Percentiles rank a stretch among this genome's conserved stretches.
Conservation (phyloP, 1,140 invertebrate genomes). For the Cydia splendana region DNA sequence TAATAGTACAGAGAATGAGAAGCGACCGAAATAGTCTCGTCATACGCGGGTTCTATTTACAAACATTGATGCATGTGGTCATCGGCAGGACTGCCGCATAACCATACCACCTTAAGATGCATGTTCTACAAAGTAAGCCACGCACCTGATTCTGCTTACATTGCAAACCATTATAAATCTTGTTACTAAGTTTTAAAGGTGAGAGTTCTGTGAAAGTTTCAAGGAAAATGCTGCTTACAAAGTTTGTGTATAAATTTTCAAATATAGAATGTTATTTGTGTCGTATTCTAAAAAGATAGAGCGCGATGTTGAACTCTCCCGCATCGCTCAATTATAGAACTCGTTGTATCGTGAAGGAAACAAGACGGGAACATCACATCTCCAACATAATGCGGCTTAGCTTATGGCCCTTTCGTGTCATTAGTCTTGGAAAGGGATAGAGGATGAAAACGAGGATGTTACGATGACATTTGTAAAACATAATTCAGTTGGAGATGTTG, state of each 20-base stretch:
- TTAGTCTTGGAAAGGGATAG: slow-evolving; percentile 41
- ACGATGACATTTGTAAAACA: slow-evolving; percentile 58
- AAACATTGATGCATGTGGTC: slow-evolving; percentile 79
- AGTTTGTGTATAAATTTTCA: slow-evolving; percentile 75
- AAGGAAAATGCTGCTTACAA: slow-evolving; percentile 55
- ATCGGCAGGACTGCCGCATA: slow-evolving; percentile 71
- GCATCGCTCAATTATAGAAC: slow-evolving; percentile 78
- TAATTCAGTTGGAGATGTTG: slow-evolving; percentile 37
- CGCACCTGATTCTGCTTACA: slow-evolving; percentile 50
- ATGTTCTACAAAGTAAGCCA: slow-evolving; percentile 61
- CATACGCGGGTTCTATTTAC: slow-evolving; percentile 74
- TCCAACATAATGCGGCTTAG: slow-evolving; percentile 38
- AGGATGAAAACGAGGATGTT: slow-evolving; percentile 49
- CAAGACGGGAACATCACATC: slow-evolving; percentile 50
- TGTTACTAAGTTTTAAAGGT: slow-evolving; percentile 46
- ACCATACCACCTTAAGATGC: slow-evolving; percentile 71
- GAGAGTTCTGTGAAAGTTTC: slow-evolving; percentile 42
- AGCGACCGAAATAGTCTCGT: slow-evolving; percentile 52
- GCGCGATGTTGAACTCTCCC: slow-evolving; percentile 78
- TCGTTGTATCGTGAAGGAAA: slow-evolving; percentile 65
- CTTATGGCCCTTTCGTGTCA: slow-evolving; percentile 52
- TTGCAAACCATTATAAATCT: slow-evolving; percentile 44
- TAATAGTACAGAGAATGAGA: slow-evolving; percentile 47
- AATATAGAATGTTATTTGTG: slow-evolving; percentile 80
- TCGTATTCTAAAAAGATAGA: slow-evolving; percentile 80